Conservation (phyloP, 2,888 invertebrate species). For the Erpobdella octoculata region DNA sequence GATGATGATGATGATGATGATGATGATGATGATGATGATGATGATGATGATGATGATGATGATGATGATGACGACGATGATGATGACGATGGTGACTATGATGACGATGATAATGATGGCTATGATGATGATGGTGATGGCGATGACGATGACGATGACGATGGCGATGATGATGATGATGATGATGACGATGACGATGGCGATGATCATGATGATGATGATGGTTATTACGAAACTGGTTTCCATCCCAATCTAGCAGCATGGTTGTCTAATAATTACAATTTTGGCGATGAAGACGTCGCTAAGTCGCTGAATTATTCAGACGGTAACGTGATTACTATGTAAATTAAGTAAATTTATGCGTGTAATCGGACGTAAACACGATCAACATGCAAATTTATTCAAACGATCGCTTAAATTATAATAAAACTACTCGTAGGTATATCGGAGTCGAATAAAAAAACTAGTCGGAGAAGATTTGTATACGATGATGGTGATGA, state of each 20-base stretch:
- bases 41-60: constrained; percentile 25
- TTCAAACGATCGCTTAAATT: no score
- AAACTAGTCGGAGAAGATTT: no score
- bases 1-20: not conserved
- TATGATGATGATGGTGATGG: constrained; percentile 8
- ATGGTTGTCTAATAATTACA: no score
- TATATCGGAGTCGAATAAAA: no score
- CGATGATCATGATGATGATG: not conserved
- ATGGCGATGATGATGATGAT: not conserved
- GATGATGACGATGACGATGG: not conserved
- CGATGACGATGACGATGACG: not conserved
- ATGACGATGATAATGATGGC: constrained; percentile 22
- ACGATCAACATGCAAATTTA: no score
- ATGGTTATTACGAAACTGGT: not conserved
- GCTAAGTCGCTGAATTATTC: no score
- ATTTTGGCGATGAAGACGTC: no score
- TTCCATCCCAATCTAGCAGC: no score
- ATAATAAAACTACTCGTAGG: no score
- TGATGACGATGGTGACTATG: constrained; percentile 23
- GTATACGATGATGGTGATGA: not conserved
- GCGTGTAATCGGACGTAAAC: no score
- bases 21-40: constrained; percentile 28
- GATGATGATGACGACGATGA: constrained; percentile 19
- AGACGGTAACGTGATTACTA: no score
- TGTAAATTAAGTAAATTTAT: no score